Percentiles rank a stretch among this genome's conserved stretches.
phyloP scores from a whole-genome alignment of 2,888 invertebrate genomes.

The Keiferia lycopersicella region DNA sequence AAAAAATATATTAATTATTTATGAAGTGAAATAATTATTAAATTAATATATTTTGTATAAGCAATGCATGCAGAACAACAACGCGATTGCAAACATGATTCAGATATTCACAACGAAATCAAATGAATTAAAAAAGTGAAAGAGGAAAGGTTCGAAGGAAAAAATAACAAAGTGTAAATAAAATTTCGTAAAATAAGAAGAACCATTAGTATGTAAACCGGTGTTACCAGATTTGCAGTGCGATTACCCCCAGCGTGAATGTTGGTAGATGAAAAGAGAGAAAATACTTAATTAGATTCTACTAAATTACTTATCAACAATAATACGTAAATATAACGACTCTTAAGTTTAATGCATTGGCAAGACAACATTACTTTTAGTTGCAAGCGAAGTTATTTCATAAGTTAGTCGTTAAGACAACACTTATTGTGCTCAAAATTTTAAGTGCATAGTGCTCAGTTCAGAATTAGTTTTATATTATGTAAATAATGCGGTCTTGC shows the following conservation, averaged over 20 bases:
- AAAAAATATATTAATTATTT: too few relatives aligned
- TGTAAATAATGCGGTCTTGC: too few relatives aligned
- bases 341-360: conserved; percentile 38
- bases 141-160: conserved; percentile 32
- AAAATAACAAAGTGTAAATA: conserved; percentile 27
- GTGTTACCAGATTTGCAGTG: conserved; percentile 79
- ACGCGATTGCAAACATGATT: too few relatives aligned
- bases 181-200: conserved; percentile 36
- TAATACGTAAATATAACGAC: conserved; percentile 1
- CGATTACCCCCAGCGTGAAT: conserved; percentile 77
- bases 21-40: too few relatives aligned
- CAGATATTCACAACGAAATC: not conserved
- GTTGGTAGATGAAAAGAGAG: conserved; percentile 76
- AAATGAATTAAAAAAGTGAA: conserved; percentile 17
- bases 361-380: conserved; percentile 63
- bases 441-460: not conserved
- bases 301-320: conserved; percentile 21
- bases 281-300: conserved; percentile 68
- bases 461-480: too few relatives aligned
- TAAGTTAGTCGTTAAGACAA: conserved; percentile 18
- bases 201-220: conserved; percentile 71
- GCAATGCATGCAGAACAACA: too few relatives aligned
- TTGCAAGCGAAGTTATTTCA: conserved; percentile 44
- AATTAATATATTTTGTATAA: not conserved
- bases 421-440: too few relatives aligned